Percentiles rank a stretch among this genome's conserved stretches.
phyloP scores from a whole-genome alignment of 2,797 vertebrate genomes.

The Phylloscopus collybita region DNA sequence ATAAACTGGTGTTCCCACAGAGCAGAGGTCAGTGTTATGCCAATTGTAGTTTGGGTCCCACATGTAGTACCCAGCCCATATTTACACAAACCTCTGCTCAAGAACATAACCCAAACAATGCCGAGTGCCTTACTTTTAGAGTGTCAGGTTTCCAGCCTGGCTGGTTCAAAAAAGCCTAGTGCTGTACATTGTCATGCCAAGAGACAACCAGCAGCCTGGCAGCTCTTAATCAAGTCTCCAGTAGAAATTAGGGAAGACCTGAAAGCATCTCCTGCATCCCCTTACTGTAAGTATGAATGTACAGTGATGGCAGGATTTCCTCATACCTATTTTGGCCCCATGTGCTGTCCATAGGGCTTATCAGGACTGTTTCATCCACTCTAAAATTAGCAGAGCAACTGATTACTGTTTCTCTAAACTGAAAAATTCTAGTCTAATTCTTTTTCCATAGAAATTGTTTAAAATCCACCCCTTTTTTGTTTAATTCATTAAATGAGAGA shows the following conservation, averaged over 20 bases:
- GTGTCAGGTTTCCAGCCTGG: neutral
- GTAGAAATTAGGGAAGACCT: neutral
- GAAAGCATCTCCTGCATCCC: neutral
- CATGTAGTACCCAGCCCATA: neutral
- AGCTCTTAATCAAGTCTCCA: neutral
- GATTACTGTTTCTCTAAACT: neutral
- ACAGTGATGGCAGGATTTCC: neutral
- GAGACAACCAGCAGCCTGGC: neutral
- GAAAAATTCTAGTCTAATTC: neutral
- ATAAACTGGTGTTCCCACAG: neutral
- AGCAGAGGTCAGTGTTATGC: neutral
- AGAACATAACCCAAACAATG: neutral
- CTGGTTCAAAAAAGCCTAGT: neutral
- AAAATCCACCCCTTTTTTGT: neutral
- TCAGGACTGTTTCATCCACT: neutral
- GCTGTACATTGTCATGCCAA: rapidly evolving
- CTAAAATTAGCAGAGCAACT: neutral
- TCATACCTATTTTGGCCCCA: neutral
- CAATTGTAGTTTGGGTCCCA: neutral
- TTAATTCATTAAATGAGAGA: neutral
- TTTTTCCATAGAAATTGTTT: neutral
- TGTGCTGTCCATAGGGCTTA: neutral
- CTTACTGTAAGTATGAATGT: neutral
- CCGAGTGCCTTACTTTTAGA: no score
- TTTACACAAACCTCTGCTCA: neutral